Percentiles rank a stretch among this genome's conserved stretches.
These are phyloP conservation scores for Melipona bicolor DNA, from an alignment of 2,888 invertebrate genomes.

Conservation along the genomic window DNA sequence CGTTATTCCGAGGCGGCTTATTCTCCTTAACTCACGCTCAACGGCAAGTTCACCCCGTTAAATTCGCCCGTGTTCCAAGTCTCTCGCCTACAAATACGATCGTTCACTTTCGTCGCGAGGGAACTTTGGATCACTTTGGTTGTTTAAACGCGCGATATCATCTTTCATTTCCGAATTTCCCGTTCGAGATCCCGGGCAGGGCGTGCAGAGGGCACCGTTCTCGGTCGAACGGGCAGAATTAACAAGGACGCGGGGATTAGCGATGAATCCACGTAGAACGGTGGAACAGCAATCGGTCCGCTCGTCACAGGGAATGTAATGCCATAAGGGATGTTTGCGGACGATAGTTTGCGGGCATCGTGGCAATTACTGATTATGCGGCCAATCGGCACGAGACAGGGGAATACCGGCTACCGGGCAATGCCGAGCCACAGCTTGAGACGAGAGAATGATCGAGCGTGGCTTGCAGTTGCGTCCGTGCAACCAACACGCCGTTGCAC, in stretches of 20 bases:
- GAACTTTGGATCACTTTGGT: background rate
- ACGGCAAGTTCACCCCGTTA: background rate
- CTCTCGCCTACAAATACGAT: background rate
- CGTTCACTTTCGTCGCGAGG: background rate
- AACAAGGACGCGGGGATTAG: background rate
- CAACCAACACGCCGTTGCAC: slow-evolving; percentile 58
- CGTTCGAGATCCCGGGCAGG: too few species aligned
- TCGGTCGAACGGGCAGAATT: background rate
- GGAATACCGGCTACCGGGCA: slow-evolving; percentile 38
- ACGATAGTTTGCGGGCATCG: slow-evolving; percentile 56
- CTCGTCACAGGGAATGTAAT: slow-evolving; percentile 29
- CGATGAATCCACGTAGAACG: background rate
- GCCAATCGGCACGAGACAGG: slow-evolving; percentile 71
- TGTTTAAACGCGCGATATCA: background rate
- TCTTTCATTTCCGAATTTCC: background rate
- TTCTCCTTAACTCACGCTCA: background rate
- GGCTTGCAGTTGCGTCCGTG: slow-evolving; percentile 51
- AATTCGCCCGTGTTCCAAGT: background rate
- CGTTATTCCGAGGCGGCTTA: background rate
- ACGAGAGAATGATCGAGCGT: slow-evolving; percentile 68
- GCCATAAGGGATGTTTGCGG: slow-evolving; percentile 68
- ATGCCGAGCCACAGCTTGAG: slow-evolving; percentile 57
- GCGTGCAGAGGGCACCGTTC: too few species aligned
- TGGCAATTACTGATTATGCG: slow-evolving; percentile 75
- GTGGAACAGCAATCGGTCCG: slow-evolving; percentile 20